phyloP scores from a whole-genome alignment of 2,888 invertebrate species.

The Charanyca ferruginea region DNA sequence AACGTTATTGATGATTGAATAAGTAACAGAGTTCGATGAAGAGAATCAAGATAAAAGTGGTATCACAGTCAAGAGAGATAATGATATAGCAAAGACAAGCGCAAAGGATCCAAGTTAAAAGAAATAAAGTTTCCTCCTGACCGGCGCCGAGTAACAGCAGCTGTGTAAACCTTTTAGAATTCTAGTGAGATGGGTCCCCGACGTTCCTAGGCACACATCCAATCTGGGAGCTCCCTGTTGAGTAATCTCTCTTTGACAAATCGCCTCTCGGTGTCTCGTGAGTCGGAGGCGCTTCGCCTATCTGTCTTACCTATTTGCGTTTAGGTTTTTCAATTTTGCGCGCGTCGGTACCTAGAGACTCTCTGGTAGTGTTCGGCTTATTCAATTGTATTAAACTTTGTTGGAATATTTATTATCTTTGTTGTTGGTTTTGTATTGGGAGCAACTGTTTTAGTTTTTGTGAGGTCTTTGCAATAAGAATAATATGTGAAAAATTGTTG shows the following conservation, averaged over 20 bases:
- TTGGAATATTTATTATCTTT: conserved; percentile 35
- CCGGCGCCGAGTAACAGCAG: conserved; percentile 44
- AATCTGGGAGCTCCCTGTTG: conserved; percentile 50
- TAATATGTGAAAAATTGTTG: conserved; percentile 4
- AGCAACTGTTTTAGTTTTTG: conserved; percentile 18
- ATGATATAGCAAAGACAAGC: not conserved
- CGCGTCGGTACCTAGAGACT: conserved; percentile 40
- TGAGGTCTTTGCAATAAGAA: conserved; percentile 1
- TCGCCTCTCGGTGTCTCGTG: conserved; percentile 59
- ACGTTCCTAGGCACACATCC: conserved; percentile 52
- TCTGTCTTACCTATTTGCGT: conserved; percentile 59
- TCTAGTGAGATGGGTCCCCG: conserved; percentile 26
- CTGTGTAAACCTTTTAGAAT: conserved; percentile 58
- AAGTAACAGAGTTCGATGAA: not conserved
- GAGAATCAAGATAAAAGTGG: not conserved
- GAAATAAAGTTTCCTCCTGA: conserved; percentile 29
- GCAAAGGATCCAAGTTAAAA: conserved; percentile 15
- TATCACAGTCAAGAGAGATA: not conserved
- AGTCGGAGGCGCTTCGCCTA: conserved; percentile 40
- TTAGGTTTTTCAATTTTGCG: conserved; percentile 55
- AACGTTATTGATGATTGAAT: not conserved
- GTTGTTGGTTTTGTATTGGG: conserved; percentile 13
- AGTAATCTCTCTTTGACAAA: conserved; percentile 70
- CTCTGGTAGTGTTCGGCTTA: conserved; percentile 27
- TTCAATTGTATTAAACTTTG: conserved; percentile 41